Evolutionary conservation across 1,140 invertebrate genomes (phyloP).

Genomic region (Drosophila lacertosa): DNA sequence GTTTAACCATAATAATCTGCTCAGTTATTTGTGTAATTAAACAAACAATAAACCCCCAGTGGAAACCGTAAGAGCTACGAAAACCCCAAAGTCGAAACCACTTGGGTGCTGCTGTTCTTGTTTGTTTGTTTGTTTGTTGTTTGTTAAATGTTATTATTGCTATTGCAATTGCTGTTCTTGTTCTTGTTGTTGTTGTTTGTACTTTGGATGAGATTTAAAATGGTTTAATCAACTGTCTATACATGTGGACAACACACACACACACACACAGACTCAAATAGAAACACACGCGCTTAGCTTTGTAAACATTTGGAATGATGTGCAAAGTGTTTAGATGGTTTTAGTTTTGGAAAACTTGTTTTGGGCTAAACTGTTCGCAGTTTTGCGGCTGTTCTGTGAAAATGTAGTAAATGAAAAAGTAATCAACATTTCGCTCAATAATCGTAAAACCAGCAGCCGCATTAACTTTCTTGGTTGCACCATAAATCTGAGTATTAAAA

Average conservation of each 20-base stretch:
- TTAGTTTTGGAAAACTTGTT: constrained; percentile 25
- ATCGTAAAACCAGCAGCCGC: neutral
- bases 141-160: constrained; percentile 46
- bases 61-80: constrained; percentile 17
- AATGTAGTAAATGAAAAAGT: constrained; percentile 35
- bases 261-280: neutral
- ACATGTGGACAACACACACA: neutral
- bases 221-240: constrained; percentile 62
- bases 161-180: constrained; percentile 44
- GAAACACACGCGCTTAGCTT: constrained; percentile 5
- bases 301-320: constrained; percentile 53
- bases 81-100: constrained; percentile 44
- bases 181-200: constrained; percentile 35
- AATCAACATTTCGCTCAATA: constrained; percentile 28
- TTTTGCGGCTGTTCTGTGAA: constrained; percentile 32
- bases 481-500: neutral
- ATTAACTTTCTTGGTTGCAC: too few species aligned
- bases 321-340: constrained; percentile 46
- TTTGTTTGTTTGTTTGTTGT: constrained; percentile 70
- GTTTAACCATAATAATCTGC: constrained; percentile 81
- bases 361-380: constrained; percentile 44
- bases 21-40: constrained; percentile 79
- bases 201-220: constrained; percentile 62
- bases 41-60: constrained; percentile 69
- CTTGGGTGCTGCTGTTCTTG: constrained; percentile 58